These are phyloP conservation scores for Polydrusus cervinus DNA, from an alignment of 2,888 invertebrate species.

Conservation along the genomic window DNA sequence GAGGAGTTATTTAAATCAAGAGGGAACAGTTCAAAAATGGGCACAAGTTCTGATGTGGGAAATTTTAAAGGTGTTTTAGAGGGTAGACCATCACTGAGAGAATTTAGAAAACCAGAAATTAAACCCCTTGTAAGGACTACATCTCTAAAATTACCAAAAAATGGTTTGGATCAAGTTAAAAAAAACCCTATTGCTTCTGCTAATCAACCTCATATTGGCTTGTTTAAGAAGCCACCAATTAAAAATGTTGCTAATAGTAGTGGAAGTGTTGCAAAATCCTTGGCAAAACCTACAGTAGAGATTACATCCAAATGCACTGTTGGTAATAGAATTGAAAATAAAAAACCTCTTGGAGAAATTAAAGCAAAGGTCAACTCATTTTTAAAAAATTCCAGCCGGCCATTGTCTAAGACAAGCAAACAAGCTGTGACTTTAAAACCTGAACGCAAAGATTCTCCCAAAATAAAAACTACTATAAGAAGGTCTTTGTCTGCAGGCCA, in stretches of 20 bases:
- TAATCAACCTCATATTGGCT: background rate
- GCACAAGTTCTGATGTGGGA: conserved; percentile 6
- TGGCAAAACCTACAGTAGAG: background rate
- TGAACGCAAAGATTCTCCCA: background rate
- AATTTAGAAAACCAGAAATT: conserved; percentile 18
- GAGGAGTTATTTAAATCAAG: conserved; percentile 18
- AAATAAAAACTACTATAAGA: conserved; percentile 42
- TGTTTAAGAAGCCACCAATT: background rate
- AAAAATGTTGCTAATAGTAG: background rate
- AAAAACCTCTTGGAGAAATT: background rate
- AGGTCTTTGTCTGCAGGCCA: conserved; percentile 58
- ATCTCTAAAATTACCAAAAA: conserved; percentile 39
- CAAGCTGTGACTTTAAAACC: background rate
- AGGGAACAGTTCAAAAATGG: background rate
- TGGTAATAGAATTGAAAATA: conserved; percentile 19
- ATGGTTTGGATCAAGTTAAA: conserved; percentile 23
- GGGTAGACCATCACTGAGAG: conserved; percentile 24
- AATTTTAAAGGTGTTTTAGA: conserved; percentile 28
- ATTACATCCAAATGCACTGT: background rate
- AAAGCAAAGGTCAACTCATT: conserved; percentile 36
- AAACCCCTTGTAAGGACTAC: conserved; percentile 21
- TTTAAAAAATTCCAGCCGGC: background rate
- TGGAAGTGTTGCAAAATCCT: background rate
- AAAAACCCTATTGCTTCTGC: background rate
- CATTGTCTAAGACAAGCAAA: background rate